phyloP scores from a whole-genome alignment of 2,888 invertebrate species.

The Stenichneumon culpator region DNA sequence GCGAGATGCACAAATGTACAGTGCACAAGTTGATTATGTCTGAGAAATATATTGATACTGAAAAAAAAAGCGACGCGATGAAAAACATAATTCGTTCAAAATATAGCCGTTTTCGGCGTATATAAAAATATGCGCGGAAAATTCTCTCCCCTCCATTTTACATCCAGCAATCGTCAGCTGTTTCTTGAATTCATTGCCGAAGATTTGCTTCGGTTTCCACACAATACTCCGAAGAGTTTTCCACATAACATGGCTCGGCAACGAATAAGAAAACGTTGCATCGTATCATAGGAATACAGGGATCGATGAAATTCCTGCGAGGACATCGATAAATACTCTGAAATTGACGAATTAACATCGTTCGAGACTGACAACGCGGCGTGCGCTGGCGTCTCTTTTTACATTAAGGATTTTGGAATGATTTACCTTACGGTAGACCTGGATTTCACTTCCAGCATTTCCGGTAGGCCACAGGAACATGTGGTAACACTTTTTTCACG shows the following conservation, averaged over 20 bases:
- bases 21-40: neutral
- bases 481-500: neutral
- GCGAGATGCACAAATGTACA: neutral
- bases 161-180: too few relatives aligned
- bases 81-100: too few relatives aligned
- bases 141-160: too few relatives aligned
- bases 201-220: too few relatives aligned
- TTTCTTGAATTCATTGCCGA: too few relatives aligned
- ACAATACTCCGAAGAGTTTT: too few relatives aligned
- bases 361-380: neutral
- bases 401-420: neutral
- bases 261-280: too few relatives aligned
- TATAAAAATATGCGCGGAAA: too few relatives aligned
- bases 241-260: too few relatives aligned
- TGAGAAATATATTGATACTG: neutral
- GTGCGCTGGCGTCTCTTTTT: neutral
- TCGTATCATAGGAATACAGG: too few relatives aligned
- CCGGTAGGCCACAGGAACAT: neutral
- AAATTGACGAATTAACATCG: neutral
- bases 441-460: neutral
- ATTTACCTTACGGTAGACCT: neutral
- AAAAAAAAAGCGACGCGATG: too few relatives aligned
- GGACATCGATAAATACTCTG: neutral
- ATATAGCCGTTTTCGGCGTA: too few relatives aligned
- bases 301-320: neutral